Percentiles rank a stretch among this genome's conserved stretches.
phyloP scores from a whole-genome alignment of 2,888 invertebrate genomes.

The Schrankia costaestrigalis region DNA sequence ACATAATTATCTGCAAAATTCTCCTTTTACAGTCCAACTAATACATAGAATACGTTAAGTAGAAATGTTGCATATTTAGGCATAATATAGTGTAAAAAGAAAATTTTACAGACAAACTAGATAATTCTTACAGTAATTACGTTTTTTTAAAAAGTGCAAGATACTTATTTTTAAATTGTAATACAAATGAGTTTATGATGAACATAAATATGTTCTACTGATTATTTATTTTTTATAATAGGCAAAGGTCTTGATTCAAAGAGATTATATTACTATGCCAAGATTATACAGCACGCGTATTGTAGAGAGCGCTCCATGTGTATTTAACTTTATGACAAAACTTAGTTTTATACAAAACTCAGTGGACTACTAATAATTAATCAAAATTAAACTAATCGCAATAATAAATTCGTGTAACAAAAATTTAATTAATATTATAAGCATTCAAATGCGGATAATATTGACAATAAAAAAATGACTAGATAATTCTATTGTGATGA shows the following conservation, averaged over 20 bases:
- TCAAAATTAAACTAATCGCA: slow-evolving; percentile 2
- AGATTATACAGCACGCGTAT: slow-evolving; percentile 32
- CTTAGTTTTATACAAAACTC: too few relatives aligned
- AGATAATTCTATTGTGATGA: slow-evolving; percentile 35
- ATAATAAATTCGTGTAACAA: not conserved
- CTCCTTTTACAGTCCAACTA: slow-evolving; percentile 29
- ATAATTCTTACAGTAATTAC: too few relatives aligned
- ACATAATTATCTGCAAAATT: slow-evolving; percentile 56
- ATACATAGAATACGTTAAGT: too few relatives aligned
- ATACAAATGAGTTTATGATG: slow-evolving; percentile 52
- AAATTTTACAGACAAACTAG: slow-evolving; percentile 54
- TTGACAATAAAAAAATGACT: slow-evolving; percentile 33
- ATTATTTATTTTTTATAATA: slow-evolving; percentile 27
- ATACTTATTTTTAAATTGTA: slow-evolving; percentile 66
- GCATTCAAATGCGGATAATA: too few relatives aligned
- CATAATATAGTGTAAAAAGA: slow-evolving; percentile 32
- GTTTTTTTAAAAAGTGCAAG: slow-evolving; percentile 65
- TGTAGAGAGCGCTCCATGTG: slow-evolving; percentile 33
- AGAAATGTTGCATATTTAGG: slow-evolving; percentile 16
- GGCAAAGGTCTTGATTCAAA: slow-evolving; percentile 34
- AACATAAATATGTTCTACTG: slow-evolving; percentile 33
- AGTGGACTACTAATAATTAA: slow-evolving; percentile 4
- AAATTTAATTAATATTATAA: too few relatives aligned
- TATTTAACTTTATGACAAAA: too few relatives aligned
- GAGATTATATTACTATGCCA: slow-evolving; percentile 35